A percentile compares a stretch with the other conserved stretches of the same genome.
These are phyloP conservation scores for Acrobasis repandana DNA, from an alignment of 2,888 invertebrate species.

Conservation along the genomic window DNA sequence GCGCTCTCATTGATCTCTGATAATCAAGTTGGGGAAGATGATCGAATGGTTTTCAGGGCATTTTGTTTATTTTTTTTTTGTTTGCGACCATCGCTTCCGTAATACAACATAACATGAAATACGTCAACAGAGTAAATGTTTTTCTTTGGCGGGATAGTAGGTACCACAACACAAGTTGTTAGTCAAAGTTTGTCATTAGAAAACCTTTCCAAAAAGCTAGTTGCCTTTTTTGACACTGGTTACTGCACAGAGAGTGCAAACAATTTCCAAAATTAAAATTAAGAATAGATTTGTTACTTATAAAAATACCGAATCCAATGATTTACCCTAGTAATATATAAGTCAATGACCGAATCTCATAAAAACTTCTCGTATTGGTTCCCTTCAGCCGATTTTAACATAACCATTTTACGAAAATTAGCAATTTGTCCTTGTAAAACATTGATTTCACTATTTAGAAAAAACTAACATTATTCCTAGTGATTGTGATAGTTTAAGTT, in stretches of 20 bases:
- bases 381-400: too few relatives aligned
- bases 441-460: background rate
- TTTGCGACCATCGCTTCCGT: background rate
- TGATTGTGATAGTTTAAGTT: background rate
- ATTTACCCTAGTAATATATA: too few relatives aligned
- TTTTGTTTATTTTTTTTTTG: background rate
- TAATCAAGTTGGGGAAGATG: background rate
- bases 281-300: background rate
- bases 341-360: too few relatives aligned
- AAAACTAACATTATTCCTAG: background rate
- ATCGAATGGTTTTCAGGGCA: background rate
- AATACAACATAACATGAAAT: background rate
- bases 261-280: conserved; percentile 6
- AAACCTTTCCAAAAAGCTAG: background rate
- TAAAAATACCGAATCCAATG: background rate
- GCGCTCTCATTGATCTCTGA: background rate
- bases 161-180: background rate
- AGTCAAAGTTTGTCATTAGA: conserved; percentile 1
- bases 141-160: background rate
- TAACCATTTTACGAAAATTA: too few relatives aligned
- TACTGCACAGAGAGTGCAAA: too few relatives aligned
- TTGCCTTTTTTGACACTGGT: background rate
- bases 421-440: too few relatives aligned
- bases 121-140: background rate
- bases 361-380: too few relatives aligned